A percentile compares a stretch with the other conserved stretches of the same genome.
phyloP scores from a whole-genome alignment of 2,797 vertebrate genomes.

The Amblyopsis hoosieri region DNA sequence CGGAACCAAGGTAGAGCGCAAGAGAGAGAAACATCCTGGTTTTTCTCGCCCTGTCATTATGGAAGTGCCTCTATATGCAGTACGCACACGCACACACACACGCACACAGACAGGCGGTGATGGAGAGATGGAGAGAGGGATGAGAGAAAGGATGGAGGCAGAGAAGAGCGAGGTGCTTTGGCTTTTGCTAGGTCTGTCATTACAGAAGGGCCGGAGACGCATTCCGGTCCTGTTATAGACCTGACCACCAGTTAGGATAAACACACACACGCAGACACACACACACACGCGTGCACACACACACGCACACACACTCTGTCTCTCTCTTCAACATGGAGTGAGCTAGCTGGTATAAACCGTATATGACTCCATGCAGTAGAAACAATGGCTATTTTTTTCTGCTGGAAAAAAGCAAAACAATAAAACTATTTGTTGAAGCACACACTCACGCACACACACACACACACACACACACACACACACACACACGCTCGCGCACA shows the following conservation, averaged over 20 bases:
- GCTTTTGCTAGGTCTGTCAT: slow-evolving; percentile 82
- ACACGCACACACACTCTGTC: slow-evolving; percentile 7
- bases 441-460: slow-evolving; percentile 31
- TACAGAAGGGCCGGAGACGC: slow-evolving; percentile 75
- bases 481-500: slow-evolving; percentile 17
- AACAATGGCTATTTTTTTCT: slow-evolving; percentile 32
- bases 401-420: slow-evolving; percentile 1
- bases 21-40: slow-evolving; percentile 67
- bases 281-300: slow-evolving; percentile 30
- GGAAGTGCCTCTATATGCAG: slow-evolving; percentile 39
- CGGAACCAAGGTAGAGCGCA: slow-evolving; percentile 34
- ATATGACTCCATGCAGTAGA: slow-evolving; percentile 48
- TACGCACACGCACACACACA: background rate
- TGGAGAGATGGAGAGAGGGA: slow-evolving; percentile 45
- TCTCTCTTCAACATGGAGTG: slow-evolving; percentile 22
- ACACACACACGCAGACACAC: slow-evolving; percentile 41
- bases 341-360: slow-evolving; percentile 51
- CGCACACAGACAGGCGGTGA: slow-evolving; percentile 40
- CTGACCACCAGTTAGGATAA: slow-evolving; percentile 71
- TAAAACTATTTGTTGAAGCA: slow-evolving; percentile 25
- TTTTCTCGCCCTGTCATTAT: slow-evolving; percentile 67
- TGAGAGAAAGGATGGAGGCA: slow-evolving; percentile 43
- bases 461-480: slow-evolving; percentile 23
- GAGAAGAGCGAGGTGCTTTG: slow-evolving; percentile 72
- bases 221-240: slow-evolving; percentile 81